Evolutionary conservation across 2,113 vertebrate species (phyloP).

Genomic region (Corapipo altera): DNA sequence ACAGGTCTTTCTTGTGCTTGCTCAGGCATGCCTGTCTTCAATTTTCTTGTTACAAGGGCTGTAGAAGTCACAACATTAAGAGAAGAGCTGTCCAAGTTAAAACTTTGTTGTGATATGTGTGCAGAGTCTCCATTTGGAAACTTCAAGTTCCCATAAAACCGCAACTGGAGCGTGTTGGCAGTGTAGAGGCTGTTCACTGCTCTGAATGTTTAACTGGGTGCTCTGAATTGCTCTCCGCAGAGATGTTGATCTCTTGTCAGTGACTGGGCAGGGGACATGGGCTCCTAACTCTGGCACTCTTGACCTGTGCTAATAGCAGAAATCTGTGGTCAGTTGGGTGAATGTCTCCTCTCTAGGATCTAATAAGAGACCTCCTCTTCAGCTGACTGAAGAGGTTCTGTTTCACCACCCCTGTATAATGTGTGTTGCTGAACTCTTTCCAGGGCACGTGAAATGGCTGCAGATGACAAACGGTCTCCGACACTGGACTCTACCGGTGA

Average conservation of each 20-base stretch:
- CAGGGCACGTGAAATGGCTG: conserved; percentile 88
- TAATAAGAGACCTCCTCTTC: not conserved
- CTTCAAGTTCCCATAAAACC: not conserved
- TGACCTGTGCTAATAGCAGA: not conserved
- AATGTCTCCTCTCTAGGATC: not conserved
- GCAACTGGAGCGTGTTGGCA: not conserved
- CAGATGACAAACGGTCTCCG: conserved; percentile 88
- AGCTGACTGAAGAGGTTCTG: not conserved
- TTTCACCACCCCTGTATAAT: not conserved
- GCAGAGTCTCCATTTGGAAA: not conserved
- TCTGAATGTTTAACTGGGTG: not conserved
- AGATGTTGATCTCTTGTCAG: not conserved
- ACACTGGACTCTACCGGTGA: conserved; percentile 81
- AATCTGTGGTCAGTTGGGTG: not conserved
- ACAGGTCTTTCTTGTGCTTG: not conserved
- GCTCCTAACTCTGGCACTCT: not conserved
- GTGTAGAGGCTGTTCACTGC: not conserved
- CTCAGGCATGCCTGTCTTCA: not conserved
- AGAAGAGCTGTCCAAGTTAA: not conserved
- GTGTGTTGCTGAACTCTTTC: not conserved
- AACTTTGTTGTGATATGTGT: not conserved
- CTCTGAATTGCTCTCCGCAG: not conserved
- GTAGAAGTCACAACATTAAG: not conserved
- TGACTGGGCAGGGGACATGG: not conserved
- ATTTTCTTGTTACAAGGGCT: not conserved